Conservation (phyloP, 23 tunicate genomes). For the Phallusia fumigata region DNA sequence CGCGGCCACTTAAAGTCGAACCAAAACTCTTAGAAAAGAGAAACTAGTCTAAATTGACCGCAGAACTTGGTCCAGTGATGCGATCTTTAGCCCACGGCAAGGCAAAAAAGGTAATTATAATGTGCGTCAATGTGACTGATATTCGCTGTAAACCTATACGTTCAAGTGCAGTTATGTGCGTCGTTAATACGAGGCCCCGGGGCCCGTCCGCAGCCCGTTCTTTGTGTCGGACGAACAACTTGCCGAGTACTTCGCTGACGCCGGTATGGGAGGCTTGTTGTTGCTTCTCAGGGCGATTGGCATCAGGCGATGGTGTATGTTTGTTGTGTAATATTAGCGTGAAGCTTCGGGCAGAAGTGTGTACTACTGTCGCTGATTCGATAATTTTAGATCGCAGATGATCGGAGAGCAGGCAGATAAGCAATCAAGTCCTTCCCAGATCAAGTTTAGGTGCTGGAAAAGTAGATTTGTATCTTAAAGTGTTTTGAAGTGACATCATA, state of each 20-base stretch:
- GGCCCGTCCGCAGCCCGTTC: not conserved
- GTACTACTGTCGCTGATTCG: not conserved
- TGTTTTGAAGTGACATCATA: no score
- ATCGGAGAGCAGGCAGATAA: no score
- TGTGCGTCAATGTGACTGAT: conserved; percentile 12
- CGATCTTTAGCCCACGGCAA: conserved; percentile 10
- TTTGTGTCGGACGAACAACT: not conserved
- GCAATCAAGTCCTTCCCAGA: no score
- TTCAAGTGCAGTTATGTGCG: not conserved
- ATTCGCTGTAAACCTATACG: conserved; percentile 13
- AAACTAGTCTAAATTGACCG: conserved; percentile 3
- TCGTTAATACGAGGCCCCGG: conserved; percentile 1
- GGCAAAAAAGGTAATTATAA: conserved; percentile 8
- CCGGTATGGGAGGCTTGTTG: not conserved
- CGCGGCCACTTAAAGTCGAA: not conserved
- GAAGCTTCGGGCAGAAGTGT: not conserved
- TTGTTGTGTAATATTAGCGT: not conserved
- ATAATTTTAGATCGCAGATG: not conserved
- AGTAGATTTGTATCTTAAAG: no score
- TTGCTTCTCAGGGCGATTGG: not conserved
- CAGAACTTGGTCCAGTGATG: not conserved
- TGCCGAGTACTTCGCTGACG: not conserved
- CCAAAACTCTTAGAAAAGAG: not conserved
- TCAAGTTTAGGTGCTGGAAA: no score
- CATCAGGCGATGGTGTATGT: not conserved